These are phyloP conservation scores for Esperia sulphurella DNA, from an alignment of 2,888 invertebrate genomes.

Conservation along the genomic window DNA sequence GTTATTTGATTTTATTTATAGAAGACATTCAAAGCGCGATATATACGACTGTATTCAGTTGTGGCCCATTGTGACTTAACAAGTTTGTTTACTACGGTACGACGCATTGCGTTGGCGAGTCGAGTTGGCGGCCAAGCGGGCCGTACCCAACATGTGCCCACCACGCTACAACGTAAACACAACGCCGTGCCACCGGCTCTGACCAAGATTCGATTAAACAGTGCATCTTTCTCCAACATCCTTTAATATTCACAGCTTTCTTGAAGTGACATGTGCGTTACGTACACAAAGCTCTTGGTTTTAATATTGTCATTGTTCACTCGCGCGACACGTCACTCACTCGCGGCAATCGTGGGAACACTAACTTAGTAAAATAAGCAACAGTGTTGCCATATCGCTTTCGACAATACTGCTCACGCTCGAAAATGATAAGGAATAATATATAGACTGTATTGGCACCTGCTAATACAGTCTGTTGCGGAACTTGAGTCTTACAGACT, in stretches of 20 bases:
- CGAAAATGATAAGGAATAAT: background rate
- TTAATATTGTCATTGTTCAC: constrained; percentile 27
- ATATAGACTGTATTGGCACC: no score
- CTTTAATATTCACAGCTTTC: no score
- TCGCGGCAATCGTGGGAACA: constrained; percentile 47
- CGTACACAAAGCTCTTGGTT: constrained; percentile 36
- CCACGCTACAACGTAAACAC: constrained; percentile 54
- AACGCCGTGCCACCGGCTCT: constrained; percentile 20
- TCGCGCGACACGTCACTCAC: constrained; percentile 52
- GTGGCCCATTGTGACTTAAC: constrained; percentile 12
- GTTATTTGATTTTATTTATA: no score
- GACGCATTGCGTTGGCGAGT: constrained; percentile 52
- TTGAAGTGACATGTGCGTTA: no score
- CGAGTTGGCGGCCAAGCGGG: constrained; percentile 12
- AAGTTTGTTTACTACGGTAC: constrained; percentile 45
- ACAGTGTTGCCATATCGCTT: background rate
- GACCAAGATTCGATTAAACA: constrained; percentile 34
- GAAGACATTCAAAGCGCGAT: background rate
- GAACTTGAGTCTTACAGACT: no score
- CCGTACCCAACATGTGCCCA: constrained; percentile 41
- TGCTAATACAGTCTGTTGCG: no score
- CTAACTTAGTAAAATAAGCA: constrained; percentile 49
- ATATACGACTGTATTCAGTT: background rate
- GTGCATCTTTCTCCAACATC: constrained; percentile 1
- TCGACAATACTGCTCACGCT: background rate